These are phyloP conservation scores for Lepeophtheirus nordmannii DNA, from an alignment of 2,888 invertebrate genomes.

Conservation along the genomic window DNA sequence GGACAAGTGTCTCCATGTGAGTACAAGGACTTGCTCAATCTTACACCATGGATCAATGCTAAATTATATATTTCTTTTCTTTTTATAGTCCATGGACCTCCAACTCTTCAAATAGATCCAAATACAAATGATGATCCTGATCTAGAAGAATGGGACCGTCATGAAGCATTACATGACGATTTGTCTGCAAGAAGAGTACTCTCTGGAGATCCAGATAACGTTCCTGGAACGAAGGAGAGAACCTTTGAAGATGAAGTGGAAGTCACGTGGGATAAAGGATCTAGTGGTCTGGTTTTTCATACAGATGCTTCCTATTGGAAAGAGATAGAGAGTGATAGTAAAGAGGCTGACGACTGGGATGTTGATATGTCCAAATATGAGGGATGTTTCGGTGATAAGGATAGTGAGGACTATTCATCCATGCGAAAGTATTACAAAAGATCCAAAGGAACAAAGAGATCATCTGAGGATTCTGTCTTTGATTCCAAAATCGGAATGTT, in stretches of 20 bases:
- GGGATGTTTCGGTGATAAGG: conserved; percentile 37
- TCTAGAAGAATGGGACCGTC: conserved; percentile 41
- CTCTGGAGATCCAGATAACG: conserved; percentile 25
- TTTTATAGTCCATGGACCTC: neutral
- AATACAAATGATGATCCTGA: conserved; percentile 34
- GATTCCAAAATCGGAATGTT: conserved; percentile 33
- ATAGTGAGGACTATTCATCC: conserved; percentile 36
- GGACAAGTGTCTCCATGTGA: neutral
- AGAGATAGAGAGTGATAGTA: conserved; percentile 39
- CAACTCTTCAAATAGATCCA: conserved; percentile 26
- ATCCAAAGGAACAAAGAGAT: conserved; percentile 25
- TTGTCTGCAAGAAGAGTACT: conserved; percentile 29
- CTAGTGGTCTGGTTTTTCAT: conserved; percentile 43
- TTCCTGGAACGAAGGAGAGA: conserved; percentile 38
- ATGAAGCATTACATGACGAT: conserved; percentile 40
- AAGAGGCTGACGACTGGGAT: conserved; percentile 43
- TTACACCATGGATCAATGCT: neutral
- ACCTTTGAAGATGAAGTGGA: conserved; percentile 36
- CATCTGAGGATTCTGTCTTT: too few species aligned
- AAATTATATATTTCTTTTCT: neutral
- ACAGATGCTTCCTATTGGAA: conserved; percentile 44
- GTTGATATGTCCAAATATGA: conserved; percentile 41
- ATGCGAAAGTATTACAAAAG: conserved; percentile 33
- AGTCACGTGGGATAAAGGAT: conserved; percentile 45
- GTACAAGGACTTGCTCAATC: neutral